Evolutionary conservation across 37 sponge, comb jelly and placozoan species (phyloP).

Genomic region (Mnemiopsis leidyi): DNA sequence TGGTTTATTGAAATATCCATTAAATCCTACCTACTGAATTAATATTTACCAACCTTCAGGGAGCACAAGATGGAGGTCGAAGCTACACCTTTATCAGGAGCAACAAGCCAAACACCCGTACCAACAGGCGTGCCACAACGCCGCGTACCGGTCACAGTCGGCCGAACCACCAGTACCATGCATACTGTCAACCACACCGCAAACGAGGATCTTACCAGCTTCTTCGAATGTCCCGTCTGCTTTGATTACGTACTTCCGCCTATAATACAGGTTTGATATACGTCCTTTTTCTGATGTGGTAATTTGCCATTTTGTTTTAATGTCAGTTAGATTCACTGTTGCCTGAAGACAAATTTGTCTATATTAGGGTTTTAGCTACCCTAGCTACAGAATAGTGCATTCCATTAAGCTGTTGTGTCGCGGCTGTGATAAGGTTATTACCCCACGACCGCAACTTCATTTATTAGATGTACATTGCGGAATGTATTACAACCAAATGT

Average conservation of each 20-base stretch:
- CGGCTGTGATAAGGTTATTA: no score
- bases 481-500: no score
- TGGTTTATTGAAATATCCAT: background rate
- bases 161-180: conserved; percentile 24
- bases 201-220: conserved; percentile 73
- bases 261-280: conserved; percentile 68
- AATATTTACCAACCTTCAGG: background rate
- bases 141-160: background rate
- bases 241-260: conserved; percentile 98
- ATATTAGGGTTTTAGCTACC: no score
- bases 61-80: conserved; percentile 52
- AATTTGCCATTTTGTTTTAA: no score
- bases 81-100: background rate
- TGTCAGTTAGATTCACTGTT: no score
- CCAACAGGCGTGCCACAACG: conserved; percentile 7
- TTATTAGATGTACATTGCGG: no score
- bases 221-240: conserved; percentile 98
- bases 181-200: conserved; percentile 11
- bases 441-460: no score
- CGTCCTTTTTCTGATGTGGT: background rate
- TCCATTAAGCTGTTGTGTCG: no score
- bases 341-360: no score
- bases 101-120: background rate
- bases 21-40: background rate
- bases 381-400: no score